Evolutionary conservation across 2,113 vertebrate genomes (phyloP).

Genomic region (Pyrgilauda ruficollis): DNA sequence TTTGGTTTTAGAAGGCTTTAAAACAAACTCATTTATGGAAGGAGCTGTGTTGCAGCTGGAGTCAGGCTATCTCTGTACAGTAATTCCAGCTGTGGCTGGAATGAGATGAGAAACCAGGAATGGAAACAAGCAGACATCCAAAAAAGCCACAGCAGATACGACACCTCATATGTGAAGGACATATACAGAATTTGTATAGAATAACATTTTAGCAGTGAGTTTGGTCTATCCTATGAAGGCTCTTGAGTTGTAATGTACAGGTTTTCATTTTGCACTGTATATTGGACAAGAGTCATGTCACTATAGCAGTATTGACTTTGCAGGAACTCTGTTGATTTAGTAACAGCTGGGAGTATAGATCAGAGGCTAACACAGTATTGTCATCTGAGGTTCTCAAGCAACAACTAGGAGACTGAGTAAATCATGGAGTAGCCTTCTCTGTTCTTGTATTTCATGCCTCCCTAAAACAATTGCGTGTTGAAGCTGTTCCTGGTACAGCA

Average conservation of each 20-base stretch:
- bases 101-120: not conserved
- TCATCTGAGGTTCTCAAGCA: not conserved
- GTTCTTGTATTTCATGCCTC: not conserved
- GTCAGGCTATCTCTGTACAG: not conserved
- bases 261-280: not conserved
- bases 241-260: not conserved
- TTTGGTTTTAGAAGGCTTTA: conserved; percentile 29
- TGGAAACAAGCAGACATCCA: not conserved
- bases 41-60: conserved; percentile 3
- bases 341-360: not conserved
- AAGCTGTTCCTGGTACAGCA: not conserved
- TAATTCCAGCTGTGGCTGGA: conserved; percentile 34
- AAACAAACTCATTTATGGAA: not conserved
- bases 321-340: not conserved
- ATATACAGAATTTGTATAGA: not conserved
- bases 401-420: not conserved
- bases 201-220: not conserved
- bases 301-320: not conserved
- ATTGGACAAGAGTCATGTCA: not conserved
- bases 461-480: not conserved
- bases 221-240: not conserved
- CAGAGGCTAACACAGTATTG: not conserved
- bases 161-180: not conserved
- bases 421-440: not conserved
- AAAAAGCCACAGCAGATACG: not conserved